Conservation (phyloP, 2,113 vertebrate genomes). For the Ibidorhyncha struthersii region DNA sequence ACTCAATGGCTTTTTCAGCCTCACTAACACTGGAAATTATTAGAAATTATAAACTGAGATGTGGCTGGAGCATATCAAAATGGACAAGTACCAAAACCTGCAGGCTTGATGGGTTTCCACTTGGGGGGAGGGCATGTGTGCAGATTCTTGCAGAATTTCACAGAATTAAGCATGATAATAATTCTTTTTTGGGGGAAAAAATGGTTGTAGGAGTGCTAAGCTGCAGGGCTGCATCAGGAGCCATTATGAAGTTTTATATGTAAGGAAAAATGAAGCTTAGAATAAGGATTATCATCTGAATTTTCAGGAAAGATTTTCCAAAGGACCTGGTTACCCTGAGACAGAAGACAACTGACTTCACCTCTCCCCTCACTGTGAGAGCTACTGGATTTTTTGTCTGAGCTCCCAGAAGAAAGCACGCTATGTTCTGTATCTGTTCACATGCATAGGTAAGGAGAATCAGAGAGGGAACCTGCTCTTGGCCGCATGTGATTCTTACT, state of each 20-base stretch:
- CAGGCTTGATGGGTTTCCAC: not conserved
- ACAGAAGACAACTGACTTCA: not conserved
- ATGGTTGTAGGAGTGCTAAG: not conserved
- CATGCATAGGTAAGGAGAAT: not conserved
- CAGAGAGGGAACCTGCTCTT: not conserved
- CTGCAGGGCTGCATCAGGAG: not conserved
- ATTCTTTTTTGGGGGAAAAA: not conserved
- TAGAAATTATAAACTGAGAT: conserved; percentile 69
- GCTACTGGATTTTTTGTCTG: not conserved
- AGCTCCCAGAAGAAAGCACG: not conserved
- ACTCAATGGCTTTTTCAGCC: conserved; percentile 69
- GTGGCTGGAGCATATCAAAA: conserved; percentile 38
- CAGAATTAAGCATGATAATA: not conserved
- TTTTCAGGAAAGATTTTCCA: not conserved
- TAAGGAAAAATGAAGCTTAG: not conserved
- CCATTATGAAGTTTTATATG: not conserved
- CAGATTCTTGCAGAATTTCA: not conserved
- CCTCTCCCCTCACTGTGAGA: not conserved
- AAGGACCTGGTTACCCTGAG: not conserved
- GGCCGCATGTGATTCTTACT: not conserved
- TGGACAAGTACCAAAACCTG: conserved; percentile 21
- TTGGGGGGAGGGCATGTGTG: not conserved
- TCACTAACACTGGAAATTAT: conserved; percentile 67
- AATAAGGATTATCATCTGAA: not conserved
- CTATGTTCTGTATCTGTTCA: not conserved